Evolutionary conservation across 2,113 vertebrate species (phyloP).

Genomic region (Tonatia bakeri): DNA sequence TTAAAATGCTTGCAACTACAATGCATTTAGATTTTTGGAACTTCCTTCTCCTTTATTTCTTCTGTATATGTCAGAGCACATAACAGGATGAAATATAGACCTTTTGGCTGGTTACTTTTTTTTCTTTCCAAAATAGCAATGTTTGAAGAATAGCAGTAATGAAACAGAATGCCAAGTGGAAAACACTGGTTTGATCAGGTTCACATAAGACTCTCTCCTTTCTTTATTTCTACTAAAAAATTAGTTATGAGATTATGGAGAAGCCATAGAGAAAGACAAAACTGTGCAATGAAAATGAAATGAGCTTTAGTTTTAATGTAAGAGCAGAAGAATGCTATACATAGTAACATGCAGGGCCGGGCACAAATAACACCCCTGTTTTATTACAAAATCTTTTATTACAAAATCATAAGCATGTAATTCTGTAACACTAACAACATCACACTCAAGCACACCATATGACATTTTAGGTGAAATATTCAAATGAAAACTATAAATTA

Average conservation of each 20-base stretch:
- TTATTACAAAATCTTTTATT: no score
- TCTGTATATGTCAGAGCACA: neutral
- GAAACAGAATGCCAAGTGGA: neutral
- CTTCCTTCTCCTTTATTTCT: conserved; percentile 30
- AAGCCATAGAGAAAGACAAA: neutral
- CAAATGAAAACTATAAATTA: no score
- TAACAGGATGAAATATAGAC: neutral
- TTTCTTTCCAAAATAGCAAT: neutral
- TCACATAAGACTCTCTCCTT: neutral
- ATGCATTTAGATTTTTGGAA: conserved; percentile 16
- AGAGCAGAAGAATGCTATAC: neutral
- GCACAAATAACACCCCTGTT: no score
- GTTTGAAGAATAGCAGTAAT: neutral
- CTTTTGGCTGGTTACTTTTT: neutral
- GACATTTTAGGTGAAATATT: no score
- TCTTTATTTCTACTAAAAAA: neutral
- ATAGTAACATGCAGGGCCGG: neutral
- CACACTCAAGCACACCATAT: no score
- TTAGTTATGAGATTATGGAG: neutral
- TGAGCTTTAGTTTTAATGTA: neutral
- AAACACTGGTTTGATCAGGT: neutral
- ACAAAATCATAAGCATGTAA: no score
- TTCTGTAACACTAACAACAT: no score
- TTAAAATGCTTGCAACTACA: conserved; percentile 49
- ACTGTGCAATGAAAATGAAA: neutral